A percentile compares a stretch with the other conserved stretches of the same genome.
Evolutionary conservation across 2,113 vertebrate species (phyloP).

Genomic region (Phaethornis superciliosus): DNA sequence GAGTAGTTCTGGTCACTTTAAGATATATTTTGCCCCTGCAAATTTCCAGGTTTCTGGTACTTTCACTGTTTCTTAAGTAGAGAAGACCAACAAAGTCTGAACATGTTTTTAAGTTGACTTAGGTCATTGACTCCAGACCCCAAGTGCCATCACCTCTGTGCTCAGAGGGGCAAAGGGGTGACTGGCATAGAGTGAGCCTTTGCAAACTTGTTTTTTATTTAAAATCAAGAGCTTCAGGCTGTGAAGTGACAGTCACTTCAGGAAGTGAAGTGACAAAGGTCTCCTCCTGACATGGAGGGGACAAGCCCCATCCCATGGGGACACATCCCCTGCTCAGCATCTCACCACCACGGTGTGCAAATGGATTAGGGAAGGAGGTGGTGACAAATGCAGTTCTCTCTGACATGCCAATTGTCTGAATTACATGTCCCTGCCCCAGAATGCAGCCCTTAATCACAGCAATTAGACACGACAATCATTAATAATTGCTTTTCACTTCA

Average conservation of each 20-base stretch:
- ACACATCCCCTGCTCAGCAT: accelerated
- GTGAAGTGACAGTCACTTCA: background rate
- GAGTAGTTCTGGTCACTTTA: background rate
- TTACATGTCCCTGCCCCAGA: background rate
- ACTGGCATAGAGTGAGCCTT: background rate
- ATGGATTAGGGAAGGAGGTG: background rate
- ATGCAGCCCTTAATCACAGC: slow-evolving; percentile 33
- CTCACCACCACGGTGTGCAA: accelerated
- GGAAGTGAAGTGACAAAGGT: background rate
- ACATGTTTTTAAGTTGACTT: accelerated
- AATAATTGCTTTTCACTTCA: slow-evolving; percentile 47
- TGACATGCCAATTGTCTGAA: background rate
- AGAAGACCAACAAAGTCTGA: background rate
- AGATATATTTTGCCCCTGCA: background rate
- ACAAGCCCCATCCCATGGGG: accelerated
- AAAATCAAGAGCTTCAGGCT: background rate
- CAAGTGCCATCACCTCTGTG: background rate
- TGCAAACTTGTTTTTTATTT: background rate
- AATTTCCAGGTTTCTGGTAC: background rate
- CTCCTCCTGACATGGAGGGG: accelerated
- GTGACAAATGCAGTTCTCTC: background rate
- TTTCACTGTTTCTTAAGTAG: background rate
- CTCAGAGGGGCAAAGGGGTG: background rate
- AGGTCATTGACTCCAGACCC: background rate
- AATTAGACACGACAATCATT: slow-evolving; percentile 43